These are phyloP conservation scores for Anniella stebbinsi DNA, from an alignment of 2,797 vertebrate species.

Conservation along the genomic window DNA sequence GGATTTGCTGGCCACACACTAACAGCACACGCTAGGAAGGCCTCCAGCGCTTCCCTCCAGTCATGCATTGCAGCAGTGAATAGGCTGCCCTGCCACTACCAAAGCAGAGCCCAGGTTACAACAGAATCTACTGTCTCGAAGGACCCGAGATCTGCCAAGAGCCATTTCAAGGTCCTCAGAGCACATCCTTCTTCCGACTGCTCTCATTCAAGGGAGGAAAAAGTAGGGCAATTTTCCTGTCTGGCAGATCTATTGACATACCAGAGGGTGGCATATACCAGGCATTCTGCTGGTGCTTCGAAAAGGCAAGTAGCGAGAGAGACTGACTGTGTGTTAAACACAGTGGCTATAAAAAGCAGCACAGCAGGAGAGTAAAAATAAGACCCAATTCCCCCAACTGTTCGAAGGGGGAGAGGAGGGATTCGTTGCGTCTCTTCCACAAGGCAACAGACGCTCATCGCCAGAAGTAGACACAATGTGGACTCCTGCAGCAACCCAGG, in stretches of 20 bases:
- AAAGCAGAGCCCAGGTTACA: background rate
- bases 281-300: slow-evolving; percentile 18
- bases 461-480: background rate
- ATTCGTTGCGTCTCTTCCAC: rapidly evolving
- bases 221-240: slow-evolving; percentile 61
- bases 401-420: rapidly evolving
- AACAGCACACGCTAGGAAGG: background rate
- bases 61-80: background rate
- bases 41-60: background rate
- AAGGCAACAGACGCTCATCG: background rate
- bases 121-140: no score
- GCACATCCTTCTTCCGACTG: background rate
- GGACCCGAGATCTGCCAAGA: no score
- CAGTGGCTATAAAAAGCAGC: background rate
- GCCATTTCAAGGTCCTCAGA: background rate
- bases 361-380: background rate
- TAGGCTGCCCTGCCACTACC: background rate
- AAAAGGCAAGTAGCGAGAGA: background rate
- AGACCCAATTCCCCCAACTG: background rate
- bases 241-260: slow-evolving; percentile 46
- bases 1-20: background rate
- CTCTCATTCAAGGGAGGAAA: background rate
- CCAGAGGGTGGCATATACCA: rapidly evolving
- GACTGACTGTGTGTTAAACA: background rate
- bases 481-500: background rate